Evolutionary conservation across 2,888 invertebrate genomes (phyloP).

Genomic region (Lochmaea crataegi): DNA sequence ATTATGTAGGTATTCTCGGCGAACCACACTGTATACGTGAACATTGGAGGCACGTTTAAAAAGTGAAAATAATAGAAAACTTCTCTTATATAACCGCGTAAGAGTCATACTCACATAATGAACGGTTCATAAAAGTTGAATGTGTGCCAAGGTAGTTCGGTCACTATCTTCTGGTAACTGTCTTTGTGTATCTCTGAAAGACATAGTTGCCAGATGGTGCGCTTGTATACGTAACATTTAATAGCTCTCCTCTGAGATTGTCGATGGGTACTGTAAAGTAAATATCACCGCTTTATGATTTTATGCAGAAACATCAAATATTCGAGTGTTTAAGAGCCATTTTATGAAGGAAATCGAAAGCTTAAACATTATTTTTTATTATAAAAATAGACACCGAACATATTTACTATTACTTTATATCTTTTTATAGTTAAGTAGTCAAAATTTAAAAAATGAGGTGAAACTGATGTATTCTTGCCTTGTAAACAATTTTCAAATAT

Average conservation of each 20-base stretch:
- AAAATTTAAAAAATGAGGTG: too few species aligned
- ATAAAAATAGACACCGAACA: too few species aligned
- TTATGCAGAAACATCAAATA: too few species aligned
- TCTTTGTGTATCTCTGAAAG: constrained; percentile 37
- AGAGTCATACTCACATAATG: constrained; percentile 61
- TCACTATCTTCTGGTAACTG: constrained; percentile 45
- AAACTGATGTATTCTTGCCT: too few species aligned
- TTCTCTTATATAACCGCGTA: constrained; percentile 63
- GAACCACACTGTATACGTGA: constrained; percentile 30
- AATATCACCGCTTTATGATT: too few species aligned
- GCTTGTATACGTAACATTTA: constrained; percentile 11
- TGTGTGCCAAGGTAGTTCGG: constrained; percentile 65
- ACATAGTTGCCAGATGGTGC: constrained; percentile 25
- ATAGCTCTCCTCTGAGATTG: background rate
- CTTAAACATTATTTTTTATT: too few species aligned
- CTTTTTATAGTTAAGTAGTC: too few species aligned
- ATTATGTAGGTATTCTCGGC: background rate
- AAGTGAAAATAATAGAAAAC: constrained; percentile 66
- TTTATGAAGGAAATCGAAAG: too few species aligned
- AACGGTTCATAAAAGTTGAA: constrained; percentile 58
- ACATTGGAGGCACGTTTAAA: constrained; percentile 58
- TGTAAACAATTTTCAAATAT: too few species aligned
- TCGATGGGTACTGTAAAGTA: background rate
- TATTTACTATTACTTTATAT: too few species aligned
- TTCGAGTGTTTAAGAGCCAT: too few species aligned